Evolutionary conservation across 2,888 invertebrate species (phyloP).

Genomic region (Teinopalpus imperialis): DNA sequence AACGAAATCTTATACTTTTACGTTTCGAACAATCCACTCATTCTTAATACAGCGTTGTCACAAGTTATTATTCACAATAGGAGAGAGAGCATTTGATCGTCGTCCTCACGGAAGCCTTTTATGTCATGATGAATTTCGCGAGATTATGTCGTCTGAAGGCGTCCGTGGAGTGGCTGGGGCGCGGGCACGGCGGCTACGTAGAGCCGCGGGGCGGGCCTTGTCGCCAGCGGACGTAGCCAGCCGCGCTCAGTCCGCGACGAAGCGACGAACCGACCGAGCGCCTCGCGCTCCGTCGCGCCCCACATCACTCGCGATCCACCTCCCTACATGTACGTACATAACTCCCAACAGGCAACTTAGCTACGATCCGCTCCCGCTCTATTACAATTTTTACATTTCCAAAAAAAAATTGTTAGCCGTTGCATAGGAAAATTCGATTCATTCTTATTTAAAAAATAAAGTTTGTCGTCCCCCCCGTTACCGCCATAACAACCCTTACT

Average conservation of each 20-base stretch:
- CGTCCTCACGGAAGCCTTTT: conserved; percentile 45
- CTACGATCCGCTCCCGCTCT: conserved; percentile 21
- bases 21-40: conserved; percentile 13
- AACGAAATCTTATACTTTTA: background rate
- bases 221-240: conserved; percentile 50
- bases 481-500: conserved; percentile 76
- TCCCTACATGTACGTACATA: conserved; percentile 68
- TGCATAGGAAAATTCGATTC: background rate
- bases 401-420: background rate
- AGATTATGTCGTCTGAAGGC: conserved; percentile 50
- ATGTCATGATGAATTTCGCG: conserved; percentile 56
- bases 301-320: conserved; percentile 57
- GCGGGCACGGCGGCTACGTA: conserved; percentile 49
- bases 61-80: conserved; percentile 25
- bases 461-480: conserved; percentile 72
- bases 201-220: conserved; percentile 45
- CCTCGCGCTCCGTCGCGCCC: conserved; percentile 62
- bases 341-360: conserved; percentile 27
- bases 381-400: background rate
- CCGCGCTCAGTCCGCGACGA: conserved; percentile 70
- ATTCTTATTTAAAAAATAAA: conserved; percentile 43
- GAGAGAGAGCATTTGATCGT: conserved; percentile 29
- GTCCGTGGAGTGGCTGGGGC: conserved; percentile 31
- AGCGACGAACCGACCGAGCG: conserved; percentile 73
- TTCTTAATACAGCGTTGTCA: conserved; percentile 23